Percentiles rank a stretch among this genome's conserved stretches.
Conservation (phyloP, 2,888 invertebrate genomes). For the Amphipyra tragopoginis region DNA sequence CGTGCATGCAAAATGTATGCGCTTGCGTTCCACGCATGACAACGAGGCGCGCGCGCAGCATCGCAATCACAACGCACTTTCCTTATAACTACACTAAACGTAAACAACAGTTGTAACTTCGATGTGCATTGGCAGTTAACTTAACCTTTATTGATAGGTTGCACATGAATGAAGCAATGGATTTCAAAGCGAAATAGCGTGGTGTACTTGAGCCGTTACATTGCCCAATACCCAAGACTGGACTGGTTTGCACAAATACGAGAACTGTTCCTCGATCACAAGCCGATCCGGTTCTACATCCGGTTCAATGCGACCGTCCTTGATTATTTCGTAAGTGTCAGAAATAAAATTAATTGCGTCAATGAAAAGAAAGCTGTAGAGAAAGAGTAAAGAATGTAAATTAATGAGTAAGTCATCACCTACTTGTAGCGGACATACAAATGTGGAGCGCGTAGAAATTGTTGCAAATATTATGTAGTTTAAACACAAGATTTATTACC, state of each 20-base stretch:
- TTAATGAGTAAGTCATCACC: not conserved
- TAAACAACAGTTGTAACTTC: conserved; percentile 3
- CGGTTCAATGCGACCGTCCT: conserved; percentile 16
- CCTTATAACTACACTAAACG: not conserved
- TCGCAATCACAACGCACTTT: conserved; percentile 38
- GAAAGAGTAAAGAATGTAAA: not conserved
- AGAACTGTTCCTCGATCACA: not conserved
- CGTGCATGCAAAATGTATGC: conserved; percentile 23
- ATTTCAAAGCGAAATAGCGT: conserved; percentile 7
- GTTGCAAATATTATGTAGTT: conserved; percentile 1
- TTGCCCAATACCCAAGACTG: not conserved
- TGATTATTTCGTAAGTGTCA: conserved; percentile 19
- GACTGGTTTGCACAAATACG: conserved; percentile 5
- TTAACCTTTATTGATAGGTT: not conserved
- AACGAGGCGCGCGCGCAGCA: conserved; percentile 25
- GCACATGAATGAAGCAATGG: not conserved
- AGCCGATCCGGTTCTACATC: conserved; percentile 24
- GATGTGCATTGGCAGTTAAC: conserved; percentile 4
- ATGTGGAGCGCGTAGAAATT: not conserved
- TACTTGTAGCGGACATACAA: not conserved
- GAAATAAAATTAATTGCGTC: conserved; percentile 11
- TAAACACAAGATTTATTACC: conserved; percentile 2
- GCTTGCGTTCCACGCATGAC: conserved; percentile 20
- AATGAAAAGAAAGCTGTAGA: conserved; percentile 28
- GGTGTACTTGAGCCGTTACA: conserved; percentile 6